phyloP scores from a whole-genome alignment of 2,113 vertebrate genomes.

The Pygoscelis antarcticus region DNA sequence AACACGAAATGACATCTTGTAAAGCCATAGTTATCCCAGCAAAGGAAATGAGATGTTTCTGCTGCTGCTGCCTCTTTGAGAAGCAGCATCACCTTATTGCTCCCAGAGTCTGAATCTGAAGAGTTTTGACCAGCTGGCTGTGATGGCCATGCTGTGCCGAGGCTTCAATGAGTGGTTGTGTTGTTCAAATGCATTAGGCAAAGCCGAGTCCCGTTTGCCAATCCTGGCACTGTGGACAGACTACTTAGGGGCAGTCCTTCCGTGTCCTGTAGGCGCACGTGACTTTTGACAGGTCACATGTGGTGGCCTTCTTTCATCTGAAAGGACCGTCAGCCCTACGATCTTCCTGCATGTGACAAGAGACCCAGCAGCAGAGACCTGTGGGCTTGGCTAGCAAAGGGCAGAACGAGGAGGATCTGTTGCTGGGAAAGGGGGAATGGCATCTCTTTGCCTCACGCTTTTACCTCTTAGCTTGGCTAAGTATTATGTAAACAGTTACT shows the following conservation, averaged over 20 bases:
- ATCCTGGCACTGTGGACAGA: background rate
- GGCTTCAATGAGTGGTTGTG: background rate
- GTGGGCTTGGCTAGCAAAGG: background rate
- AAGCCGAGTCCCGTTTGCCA: background rate
- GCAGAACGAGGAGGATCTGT: background rate
- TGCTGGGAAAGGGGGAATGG: background rate
- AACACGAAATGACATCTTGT: background rate
- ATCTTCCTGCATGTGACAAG: background rate
- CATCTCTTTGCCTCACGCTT: background rate
- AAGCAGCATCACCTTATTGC: background rate
- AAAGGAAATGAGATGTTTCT: background rate
- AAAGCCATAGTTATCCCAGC: background rate
- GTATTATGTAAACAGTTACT: background rate
- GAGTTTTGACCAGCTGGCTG: background rate
- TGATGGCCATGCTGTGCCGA: background rate
- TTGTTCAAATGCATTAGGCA: background rate
- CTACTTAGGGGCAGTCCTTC: background rate
- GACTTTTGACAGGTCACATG: background rate
- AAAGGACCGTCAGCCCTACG: background rate
- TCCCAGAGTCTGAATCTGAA: background rate
- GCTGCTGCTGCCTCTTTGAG: background rate
- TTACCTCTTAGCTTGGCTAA: background rate
- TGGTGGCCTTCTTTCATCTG: background rate
- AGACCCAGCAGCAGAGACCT: background rate
- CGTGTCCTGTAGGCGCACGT: background rate